Evolutionary conservation across 1,140 invertebrate genomes (phyloP), one percentile per base, ranked within the genome.

Genomic region (Drosophila navojoa): DNA sequence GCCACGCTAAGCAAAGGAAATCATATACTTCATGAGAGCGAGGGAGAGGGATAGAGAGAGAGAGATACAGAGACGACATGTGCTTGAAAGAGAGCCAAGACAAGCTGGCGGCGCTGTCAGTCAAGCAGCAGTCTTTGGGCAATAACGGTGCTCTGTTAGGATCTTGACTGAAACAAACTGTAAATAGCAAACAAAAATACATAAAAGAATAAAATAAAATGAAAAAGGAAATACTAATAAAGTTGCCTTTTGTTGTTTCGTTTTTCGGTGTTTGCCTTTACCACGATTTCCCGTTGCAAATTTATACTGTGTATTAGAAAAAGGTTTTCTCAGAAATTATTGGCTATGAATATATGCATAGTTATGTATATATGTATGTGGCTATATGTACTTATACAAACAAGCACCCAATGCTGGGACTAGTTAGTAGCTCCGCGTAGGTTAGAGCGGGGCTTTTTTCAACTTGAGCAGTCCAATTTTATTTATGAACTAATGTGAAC

Each of bases 51-150:
- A 67, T 45, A 42, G 47, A 61, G 55, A 22, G 35, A 3, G 29
- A 38, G 50, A 54, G 29, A 15, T 15, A 42, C 2, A 19, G 19
- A 54, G 59, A 72, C 38, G 78, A 73, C 60, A 73, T 80, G 57
- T 77, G 77, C 57, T 74, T 66, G 61, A 68, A 67, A 81, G 50
- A 45, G 54, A 64, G 69, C 74, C 77, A 81, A 81, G 81, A 81
- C 81, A 86, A 77, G 62, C 57, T 77, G 81, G 69, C 69, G 77
- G 35, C 73, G 77, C 53, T 53, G 70, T 76, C 70, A 71, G 62
- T 72, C 73, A 71, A 32, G 52, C 38, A 44, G 50, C 62, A 19
- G 10, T 45, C 58, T 69, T 45, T 66, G 22, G 53, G 32, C 0
- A 32, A 32, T 3, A 6, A 7, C 32, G 32, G 7, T 1, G 2